A percentile compares a stretch with the other conserved stretches of the same genome.
These are phyloP conservation scores for Stegostoma tigrinum DNA, from an alignment of 2,113 vertebrate species.

Conservation along the genomic window DNA sequence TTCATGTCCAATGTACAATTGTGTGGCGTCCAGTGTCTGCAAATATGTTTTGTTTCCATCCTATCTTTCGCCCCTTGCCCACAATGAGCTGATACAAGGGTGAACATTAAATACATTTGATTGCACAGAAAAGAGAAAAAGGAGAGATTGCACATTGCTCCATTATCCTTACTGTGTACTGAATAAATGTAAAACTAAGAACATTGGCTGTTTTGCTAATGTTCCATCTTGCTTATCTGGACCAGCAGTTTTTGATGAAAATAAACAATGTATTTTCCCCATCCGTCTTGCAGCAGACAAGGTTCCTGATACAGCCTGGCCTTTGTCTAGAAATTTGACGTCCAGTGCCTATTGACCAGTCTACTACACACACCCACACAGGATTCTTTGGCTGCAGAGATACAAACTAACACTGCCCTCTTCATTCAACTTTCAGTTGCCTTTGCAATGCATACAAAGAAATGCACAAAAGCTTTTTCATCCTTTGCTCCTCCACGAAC, in stretches of 20 bases:
- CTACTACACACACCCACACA: neutral
- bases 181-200: conserved; percentile 8
- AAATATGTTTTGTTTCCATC: neutral
- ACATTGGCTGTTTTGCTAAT: neutral
- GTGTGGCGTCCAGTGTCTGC: no score
- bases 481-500: conserved; percentile 8
- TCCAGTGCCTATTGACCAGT: conserved; percentile 37
- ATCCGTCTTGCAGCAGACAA: conserved; percentile 25
- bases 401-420: conserved; percentile 42
- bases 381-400: conserved; percentile 1
- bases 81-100: neutral
- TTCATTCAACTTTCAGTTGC: conserved; percentile 2
- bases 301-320: conserved; percentile 43
- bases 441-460: conserved; percentile 8
- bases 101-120: neutral
- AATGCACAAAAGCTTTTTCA: neutral
- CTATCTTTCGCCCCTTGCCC: neutral
- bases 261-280: conserved; percentile 26
- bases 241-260: conserved; percentile 34
- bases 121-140: neutral
- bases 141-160: neutral
- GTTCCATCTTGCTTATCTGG: neutral
- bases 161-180: neutral
- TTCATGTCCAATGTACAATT: neutral
- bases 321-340: conserved; percentile 41